Percentiles rank a stretch among this genome's conserved stretches.
Conservation (phyloP, 2,797 vertebrate genomes). For the Tachyglossus aculeatus region DNA sequence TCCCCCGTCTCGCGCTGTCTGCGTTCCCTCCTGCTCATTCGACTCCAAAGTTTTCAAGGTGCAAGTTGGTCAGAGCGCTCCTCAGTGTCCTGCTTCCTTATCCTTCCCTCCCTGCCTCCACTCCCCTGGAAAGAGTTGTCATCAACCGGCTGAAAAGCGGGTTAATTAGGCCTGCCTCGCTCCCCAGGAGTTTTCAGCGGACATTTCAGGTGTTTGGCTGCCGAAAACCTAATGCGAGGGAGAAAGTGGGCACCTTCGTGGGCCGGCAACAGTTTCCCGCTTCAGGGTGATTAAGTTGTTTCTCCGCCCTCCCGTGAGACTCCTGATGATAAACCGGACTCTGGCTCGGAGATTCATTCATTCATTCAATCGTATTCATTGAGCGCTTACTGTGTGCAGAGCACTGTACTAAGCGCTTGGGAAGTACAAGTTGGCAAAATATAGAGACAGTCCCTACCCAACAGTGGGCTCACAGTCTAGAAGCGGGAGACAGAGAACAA, state of each 20-base stretch:
- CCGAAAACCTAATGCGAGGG: slow-evolving; percentile 53
- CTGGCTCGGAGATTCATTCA: background rate
- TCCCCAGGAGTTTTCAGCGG: slow-evolving; percentile 57
- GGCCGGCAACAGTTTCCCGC: too few species aligned
- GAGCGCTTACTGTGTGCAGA: too few species aligned
- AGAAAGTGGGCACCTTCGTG: slow-evolving; percentile 41
- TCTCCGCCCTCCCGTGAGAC: too few species aligned
- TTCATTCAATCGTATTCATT: too few species aligned
- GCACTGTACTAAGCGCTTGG: too few species aligned
- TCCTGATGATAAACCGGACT: background rate
- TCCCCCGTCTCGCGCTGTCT: too few species aligned
- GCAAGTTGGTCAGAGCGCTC: background rate
- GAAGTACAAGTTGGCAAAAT: too few species aligned
- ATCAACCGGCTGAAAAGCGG: slow-evolving; percentile 61
- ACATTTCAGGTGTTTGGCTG: slow-evolving; percentile 62
- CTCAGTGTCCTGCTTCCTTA: background rate
- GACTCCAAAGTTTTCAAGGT: background rate
- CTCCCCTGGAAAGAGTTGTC: slow-evolving; percentile 55
- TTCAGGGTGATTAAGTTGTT: too few species aligned
- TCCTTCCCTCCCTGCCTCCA: background rate
- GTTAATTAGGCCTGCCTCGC: slow-evolving; percentile 68
- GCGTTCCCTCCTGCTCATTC: background rate
- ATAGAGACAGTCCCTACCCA: too few species aligned
- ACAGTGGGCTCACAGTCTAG: too few species aligned
- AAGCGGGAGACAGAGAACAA: too few species aligned